Evolutionary conservation across 53 echinoderm and acorn worm genomes (phyloP), one percentile per base, ranked within the genome.

Genomic region (Stichopus horrens): DNA sequence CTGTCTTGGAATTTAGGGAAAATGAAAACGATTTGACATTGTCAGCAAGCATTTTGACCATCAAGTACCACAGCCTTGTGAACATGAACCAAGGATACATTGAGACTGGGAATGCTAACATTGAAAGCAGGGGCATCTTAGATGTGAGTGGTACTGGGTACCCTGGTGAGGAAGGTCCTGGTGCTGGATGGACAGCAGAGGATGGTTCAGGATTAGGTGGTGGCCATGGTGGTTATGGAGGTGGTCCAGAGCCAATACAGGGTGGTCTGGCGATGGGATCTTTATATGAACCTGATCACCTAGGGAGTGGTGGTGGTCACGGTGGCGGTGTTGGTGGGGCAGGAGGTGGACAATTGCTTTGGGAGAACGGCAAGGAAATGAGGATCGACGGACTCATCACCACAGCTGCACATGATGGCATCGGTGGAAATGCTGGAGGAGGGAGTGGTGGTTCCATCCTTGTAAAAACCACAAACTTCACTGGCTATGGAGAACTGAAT

Each of bases 151-250:
- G 89, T 8, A 96, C 96, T 66, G 96, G 96, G 10, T 94, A 86
- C 76, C n/a, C 71, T 23, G 79, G 88, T 68, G 90, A 94, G 75
- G 81, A 57, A 74, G 96, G 96, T 78, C 89, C 94, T 14, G 96
- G 96, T 53, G 83, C 67, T 77, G 96, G 96, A 7, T 89, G 89
- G 86, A 93, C 96, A 19, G 89, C 91, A 52, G 90, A 19, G 52
- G 89, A 90, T 66, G 92, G 92, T 5, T 76, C 91, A 51, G 96
- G 96, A 37, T 86, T 83, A 86, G 96, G 96, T 57, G 96, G 93
- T 7, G 96, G 96, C 51, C 94, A 94, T 89, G 96, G 96, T 75
- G 96, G 96, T 9, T 79, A 93, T 78, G 96, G 96, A 82, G 96
- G 96, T 66, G 94, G 93, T 56, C 94, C 94, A 76, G 86, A 94